Conservation (phyloP, 2,113 vertebrate species). For the Plestiodon gilberti region DNA sequence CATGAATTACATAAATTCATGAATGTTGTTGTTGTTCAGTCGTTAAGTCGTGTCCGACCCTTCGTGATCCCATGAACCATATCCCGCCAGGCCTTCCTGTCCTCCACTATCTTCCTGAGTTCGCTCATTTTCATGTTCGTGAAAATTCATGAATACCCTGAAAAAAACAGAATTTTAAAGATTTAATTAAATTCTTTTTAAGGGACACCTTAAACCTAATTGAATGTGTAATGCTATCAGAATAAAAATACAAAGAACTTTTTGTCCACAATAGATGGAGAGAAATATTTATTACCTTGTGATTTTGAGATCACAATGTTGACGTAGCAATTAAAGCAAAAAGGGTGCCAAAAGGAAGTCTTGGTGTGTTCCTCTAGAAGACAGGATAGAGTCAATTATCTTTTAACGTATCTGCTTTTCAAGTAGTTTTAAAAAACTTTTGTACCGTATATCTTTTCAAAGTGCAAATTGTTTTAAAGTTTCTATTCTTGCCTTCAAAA, state of each 20-base stretch:
- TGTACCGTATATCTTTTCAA: neutral
- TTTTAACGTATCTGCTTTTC: constrained; percentile 22
- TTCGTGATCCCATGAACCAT: too few species aligned
- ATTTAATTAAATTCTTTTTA: too few species aligned
- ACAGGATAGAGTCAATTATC: neutral
- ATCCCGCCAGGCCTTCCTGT: too few species aligned
- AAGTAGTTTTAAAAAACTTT: constrained; percentile 30
- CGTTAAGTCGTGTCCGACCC: too few species aligned
- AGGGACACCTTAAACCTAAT: neutral
- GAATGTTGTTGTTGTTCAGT: too few species aligned
- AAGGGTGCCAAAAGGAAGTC: constrained; percentile 6
- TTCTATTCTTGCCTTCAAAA: neutral
- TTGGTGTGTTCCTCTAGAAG: constrained; percentile 4
- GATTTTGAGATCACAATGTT: neutral
- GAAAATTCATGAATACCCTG: too few species aligned
- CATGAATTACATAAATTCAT: too few species aligned
- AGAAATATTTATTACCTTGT: constrained; percentile 1
- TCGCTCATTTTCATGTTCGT: too few species aligned
- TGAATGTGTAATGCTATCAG: neutral
- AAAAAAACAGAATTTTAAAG: neutral
- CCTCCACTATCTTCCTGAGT: too few species aligned
- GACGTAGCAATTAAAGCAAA: constrained; percentile 13
- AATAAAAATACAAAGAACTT: neutral
- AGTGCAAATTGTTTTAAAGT: neutral
- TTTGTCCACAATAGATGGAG: neutral